phyloP scores from a whole-genome alignment of 2,113 vertebrate species.

The Tragelaphus scriptus region DNA sequence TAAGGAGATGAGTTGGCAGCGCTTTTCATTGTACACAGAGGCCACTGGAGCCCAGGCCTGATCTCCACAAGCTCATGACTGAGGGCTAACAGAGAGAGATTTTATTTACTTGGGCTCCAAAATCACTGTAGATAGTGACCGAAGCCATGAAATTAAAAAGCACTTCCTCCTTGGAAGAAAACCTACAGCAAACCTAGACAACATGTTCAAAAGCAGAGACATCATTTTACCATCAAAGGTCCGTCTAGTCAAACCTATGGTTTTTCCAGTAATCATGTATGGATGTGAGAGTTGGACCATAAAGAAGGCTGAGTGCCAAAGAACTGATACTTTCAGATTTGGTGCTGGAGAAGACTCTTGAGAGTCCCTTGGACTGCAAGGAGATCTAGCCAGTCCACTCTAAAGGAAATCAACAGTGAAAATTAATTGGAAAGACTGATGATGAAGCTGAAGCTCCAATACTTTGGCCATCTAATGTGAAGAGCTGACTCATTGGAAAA shows the following conservation, averaged over 20 bases:
- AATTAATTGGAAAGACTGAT: background rate
- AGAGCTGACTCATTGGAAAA: background rate
- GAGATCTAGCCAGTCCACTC: background rate
- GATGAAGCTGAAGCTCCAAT: background rate
- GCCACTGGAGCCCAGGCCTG: background rate
- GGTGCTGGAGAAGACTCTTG: background rate
- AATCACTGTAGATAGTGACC: background rate
- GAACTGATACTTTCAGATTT: background rate
- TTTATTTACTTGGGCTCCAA: background rate
- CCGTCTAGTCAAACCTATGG: background rate
- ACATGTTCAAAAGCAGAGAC: background rate
- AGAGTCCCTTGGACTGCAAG: background rate
- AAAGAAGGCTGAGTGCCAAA: background rate
- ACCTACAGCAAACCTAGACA: rapidly evolving
- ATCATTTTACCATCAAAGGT: background rate
- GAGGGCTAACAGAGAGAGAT: background rate
- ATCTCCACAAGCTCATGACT: background rate
- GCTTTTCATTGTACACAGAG: background rate
- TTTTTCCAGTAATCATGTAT: background rate
- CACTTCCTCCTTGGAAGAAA: background rate
- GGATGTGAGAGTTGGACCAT: background rate
- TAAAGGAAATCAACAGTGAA: background rate
- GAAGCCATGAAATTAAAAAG: background rate
- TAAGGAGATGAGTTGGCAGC: background rate
- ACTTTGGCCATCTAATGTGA: background rate